These are phyloP conservation scores for Doryteuthis pealeii DNA, from an alignment of 1,140 invertebrate genomes.

Conservation along the genomic window DNA sequence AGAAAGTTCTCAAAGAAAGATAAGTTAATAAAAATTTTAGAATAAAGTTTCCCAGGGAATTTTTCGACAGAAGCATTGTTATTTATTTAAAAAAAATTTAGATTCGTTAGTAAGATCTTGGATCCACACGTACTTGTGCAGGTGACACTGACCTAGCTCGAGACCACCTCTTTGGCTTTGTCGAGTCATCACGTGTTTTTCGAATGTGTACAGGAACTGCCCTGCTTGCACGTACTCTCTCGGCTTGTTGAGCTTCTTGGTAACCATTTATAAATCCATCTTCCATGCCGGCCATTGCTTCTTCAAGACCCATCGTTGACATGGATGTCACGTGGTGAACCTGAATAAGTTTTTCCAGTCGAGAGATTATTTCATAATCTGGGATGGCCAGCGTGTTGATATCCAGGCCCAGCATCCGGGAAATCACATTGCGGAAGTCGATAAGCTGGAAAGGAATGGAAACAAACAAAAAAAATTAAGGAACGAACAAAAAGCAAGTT, in stretches of 20 bases:
- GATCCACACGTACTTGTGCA: conserved; percentile 36
- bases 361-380: conserved; percentile 59
- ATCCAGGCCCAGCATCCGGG: conserved; percentile 59
- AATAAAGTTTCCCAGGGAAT: too few species aligned
- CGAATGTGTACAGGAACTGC: conserved; percentile 29
- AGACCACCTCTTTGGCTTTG: conserved; percentile 19
- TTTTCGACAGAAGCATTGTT: too few species aligned
- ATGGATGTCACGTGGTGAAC: conserved; percentile 52
- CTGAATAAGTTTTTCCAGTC: conserved; percentile 57
- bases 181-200: conserved; percentile 23
- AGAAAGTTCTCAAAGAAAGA: too few species aligned
- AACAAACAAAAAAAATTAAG: conserved; percentile 19
- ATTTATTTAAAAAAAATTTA: neutral
- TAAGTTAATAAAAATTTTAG: too few species aligned
- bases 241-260: conserved; percentile 33
- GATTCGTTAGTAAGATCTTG: conserved; percentile 42
- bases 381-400: conserved; percentile 57
- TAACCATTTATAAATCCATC: conserved; percentile 46
- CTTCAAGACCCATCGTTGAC: conserved; percentile 50
- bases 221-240: conserved; percentile 26
- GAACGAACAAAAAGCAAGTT: neutral
- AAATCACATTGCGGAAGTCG: conserved; percentile 56
- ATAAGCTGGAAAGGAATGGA: conserved; percentile 47
- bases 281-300: conserved; percentile 52
- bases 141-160: conserved; percentile 47